Conservation (phyloP, 2,888 invertebrate species). For the Lasioglossum villosulum region DNA sequence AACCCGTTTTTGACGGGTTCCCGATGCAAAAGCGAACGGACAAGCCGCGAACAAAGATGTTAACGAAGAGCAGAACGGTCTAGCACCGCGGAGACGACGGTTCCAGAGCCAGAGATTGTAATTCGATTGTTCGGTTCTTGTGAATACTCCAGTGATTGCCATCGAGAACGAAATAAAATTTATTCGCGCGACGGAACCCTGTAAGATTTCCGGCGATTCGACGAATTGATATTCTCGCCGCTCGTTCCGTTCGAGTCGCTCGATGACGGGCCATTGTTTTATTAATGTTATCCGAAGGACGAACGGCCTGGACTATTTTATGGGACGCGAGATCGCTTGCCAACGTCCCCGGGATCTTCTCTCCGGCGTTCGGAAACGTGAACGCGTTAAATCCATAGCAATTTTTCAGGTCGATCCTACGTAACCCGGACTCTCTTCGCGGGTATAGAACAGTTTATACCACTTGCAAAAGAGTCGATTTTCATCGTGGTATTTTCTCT, state of each 20-base stretch:
- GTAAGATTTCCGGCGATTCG: conserved; percentile 58
- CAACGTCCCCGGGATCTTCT: background rate
- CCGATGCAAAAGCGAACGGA: background rate
- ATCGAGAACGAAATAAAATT: conserved; percentile 81
- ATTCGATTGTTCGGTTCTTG: conserved; percentile 64
- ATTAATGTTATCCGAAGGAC: conserved; percentile 74
- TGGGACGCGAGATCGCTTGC: conserved; percentile 11
- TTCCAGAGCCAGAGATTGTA: conserved; percentile 39
- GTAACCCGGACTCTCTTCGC: background rate
- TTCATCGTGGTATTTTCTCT: too few relatives aligned
- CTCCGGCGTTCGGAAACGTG: background rate
- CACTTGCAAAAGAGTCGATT: background rate
- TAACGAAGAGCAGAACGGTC: conserved; percentile 2
- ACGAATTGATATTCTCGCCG: conserved; percentile 74
- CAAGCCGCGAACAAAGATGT: background rate
- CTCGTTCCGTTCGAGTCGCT: conserved; percentile 58
- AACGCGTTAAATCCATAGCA: too few relatives aligned
- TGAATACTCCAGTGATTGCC: conserved; percentile 83
- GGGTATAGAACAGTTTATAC: background rate
- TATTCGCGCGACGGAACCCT: conserved; percentile 73
- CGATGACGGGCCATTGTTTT: conserved; percentile 81
- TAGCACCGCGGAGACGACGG: background rate
- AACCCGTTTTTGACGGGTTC: background rate
- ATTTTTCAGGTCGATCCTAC: background rate
- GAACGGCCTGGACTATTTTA: conserved; percentile 13